phyloP scores from a whole-genome alignment of 2,888 invertebrate genomes.

The Ophion ellenae region DNA sequence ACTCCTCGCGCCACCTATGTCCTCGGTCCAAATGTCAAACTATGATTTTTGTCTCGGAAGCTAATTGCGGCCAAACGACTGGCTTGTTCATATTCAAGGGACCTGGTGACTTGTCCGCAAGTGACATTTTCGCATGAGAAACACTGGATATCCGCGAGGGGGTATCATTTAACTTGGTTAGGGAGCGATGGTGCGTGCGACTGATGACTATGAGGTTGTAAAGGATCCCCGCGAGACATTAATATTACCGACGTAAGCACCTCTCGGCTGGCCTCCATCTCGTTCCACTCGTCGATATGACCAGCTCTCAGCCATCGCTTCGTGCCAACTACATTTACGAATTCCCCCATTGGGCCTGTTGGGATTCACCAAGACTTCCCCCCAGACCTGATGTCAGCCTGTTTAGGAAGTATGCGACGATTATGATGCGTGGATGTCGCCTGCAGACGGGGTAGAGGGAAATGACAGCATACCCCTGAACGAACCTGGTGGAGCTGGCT shows the following conservation, averaged over 20 bases:
- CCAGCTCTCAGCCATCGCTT: slow-evolving; percentile 27
- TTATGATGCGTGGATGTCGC: slow-evolving; percentile 26
- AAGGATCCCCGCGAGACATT: slow-evolving; percentile 79
- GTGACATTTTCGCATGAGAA: slow-evolving; percentile 70
- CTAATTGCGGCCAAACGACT: slow-evolving; percentile 2
- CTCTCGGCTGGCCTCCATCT: slow-evolving; percentile 54
- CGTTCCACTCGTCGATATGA: slow-evolving; percentile 40
- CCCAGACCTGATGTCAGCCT: slow-evolving; percentile 15
- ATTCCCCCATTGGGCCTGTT: not conserved
- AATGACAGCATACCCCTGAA: not conserved
- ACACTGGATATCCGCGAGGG: slow-evolving; percentile 72
- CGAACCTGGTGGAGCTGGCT: not conserved
- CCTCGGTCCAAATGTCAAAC: too few relatives aligned
- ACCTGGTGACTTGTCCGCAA: not conserved
- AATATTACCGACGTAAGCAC: slow-evolving; percentile 78
- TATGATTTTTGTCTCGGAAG: too few relatives aligned
- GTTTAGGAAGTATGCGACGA: slow-evolving; percentile 47
- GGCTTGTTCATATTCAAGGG: not conserved
- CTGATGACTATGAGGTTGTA: slow-evolving; percentile 80
- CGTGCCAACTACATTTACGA: not conserved
- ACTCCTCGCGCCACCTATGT: not conserved
- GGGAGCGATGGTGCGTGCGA: slow-evolving; percentile 79
- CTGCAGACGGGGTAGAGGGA: not conserved
- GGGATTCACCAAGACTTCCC: slow-evolving; percentile 14
- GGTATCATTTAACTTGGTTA: slow-evolving; percentile 80